A percentile compares a stretch with the other conserved stretches of the same genome.
Evolutionary conservation across 1,140 invertebrate species (phyloP).

Genomic region (Luehdorfia chinensis): DNA sequence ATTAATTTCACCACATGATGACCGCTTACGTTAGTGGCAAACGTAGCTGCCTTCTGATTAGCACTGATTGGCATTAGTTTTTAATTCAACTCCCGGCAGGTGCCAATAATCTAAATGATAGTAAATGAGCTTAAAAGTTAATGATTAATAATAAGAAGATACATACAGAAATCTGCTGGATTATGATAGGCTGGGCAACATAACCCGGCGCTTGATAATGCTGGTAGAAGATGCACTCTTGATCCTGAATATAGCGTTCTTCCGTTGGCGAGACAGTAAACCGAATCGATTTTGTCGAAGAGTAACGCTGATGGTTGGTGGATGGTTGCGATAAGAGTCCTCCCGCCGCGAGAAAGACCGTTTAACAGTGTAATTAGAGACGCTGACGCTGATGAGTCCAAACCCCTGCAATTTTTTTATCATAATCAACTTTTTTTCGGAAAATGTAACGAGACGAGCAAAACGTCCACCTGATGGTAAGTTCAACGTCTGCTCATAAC

Average conservation of each 20-base stretch:
- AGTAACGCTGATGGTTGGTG: slow-evolving; percentile 97
- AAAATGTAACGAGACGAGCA: too few relatives aligned
- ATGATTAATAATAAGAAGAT: too few relatives aligned
- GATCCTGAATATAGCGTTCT: slow-evolving; percentile 93
- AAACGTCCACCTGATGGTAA: too few relatives aligned
- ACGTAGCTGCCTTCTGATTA: too few relatives aligned
- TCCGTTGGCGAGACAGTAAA: slow-evolving; percentile 93
- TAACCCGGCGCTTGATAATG: slow-evolving; percentile 86
- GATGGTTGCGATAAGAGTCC: slow-evolving; percentile 93
- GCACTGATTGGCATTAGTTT: too few relatives aligned
- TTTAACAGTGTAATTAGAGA: slow-evolving; percentile 88
- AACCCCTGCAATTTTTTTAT: slow-evolving; percentile 78
- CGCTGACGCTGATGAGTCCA: slow-evolving; percentile 91
- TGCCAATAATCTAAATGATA: too few relatives aligned
- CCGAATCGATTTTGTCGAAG: slow-evolving; percentile 97
- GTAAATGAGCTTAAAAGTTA: too few relatives aligned
- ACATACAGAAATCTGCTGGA: slow-evolving; percentile 94
- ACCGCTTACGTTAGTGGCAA: too few relatives aligned
- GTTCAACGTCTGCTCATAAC: too few relatives aligned
- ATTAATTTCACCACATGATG: too few relatives aligned
- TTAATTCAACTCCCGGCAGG: too few relatives aligned
- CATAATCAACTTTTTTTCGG: too few relatives aligned
- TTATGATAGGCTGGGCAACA: slow-evolving; percentile 96
- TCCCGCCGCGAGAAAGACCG: slow-evolving; percentile 85
- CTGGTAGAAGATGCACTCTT: slow-evolving; percentile 86